Conservation (phyloP, 2,888 invertebrate genomes). For the Laspeyria flexula region DNA sequence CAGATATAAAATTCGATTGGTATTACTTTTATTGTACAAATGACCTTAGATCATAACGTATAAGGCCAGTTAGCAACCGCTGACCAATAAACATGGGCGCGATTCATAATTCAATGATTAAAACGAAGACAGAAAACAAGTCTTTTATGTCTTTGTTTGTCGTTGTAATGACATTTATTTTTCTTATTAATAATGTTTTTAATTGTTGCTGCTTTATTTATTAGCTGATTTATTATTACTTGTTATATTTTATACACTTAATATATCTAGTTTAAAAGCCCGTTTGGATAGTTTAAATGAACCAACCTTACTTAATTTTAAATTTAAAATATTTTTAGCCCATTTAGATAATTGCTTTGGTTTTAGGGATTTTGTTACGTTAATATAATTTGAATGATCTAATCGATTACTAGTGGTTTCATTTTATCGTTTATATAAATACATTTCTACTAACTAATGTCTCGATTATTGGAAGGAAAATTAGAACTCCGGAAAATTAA, state of each 20-base stretch:
- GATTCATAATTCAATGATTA: conserved; percentile 38
- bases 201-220: conserved; percentile 40
- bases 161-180: conserved; percentile 47
- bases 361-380: background rate
- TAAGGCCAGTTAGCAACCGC: conserved; percentile 25
- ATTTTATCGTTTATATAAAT: background rate
- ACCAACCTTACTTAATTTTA: conserved; percentile 2
- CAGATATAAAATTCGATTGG: conserved; percentile 16
- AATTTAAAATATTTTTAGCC: background rate
- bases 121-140: conserved; percentile 50
- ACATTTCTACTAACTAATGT: no score
- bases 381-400: background rate
- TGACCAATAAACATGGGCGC: conserved; percentile 24
- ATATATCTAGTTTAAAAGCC: background rate
- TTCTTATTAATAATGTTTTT: conserved; percentile 41
- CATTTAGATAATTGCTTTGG: background rate
- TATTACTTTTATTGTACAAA: conserved; percentile 19
- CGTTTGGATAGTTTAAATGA: background rate
- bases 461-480: no score
- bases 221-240: conserved; percentile 34
- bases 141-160: conserved; percentile 55
- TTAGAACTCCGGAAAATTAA: no score
- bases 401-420: background rate
- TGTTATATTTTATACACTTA: conserved; percentile 6
- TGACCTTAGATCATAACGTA: conserved; percentile 15